phyloP scores from a whole-genome alignment of 2,113 vertebrate species.

The Archocentrus centrarchus region DNA sequence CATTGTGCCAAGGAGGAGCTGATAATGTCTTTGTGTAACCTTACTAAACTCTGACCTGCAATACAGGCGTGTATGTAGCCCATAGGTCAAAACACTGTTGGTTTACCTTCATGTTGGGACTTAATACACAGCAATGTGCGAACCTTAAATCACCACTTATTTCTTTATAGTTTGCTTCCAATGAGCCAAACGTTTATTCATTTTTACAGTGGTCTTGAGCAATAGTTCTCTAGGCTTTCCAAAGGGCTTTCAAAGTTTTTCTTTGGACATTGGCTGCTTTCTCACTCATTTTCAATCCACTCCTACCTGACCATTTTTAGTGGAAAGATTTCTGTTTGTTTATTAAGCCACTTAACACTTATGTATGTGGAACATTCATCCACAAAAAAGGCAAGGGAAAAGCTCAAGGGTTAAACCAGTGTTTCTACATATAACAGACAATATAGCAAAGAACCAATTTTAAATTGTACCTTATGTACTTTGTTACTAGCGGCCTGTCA shows the following conservation, averaged over 20 bases:
- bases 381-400: background rate
- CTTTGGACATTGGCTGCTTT: too few relatives aligned
- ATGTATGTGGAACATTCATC: background rate
- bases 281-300: background rate
- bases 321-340: background rate
- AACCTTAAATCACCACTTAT: too few relatives aligned
- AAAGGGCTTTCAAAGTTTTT: too few relatives aligned
- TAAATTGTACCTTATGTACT: background rate
- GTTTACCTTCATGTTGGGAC: background rate
- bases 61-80: background rate
- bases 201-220: too few relatives aligned
- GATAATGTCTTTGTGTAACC: conserved; percentile 2
- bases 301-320: background rate
- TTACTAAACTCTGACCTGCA: background rate
- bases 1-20: background rate
- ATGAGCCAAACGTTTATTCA: too few relatives aligned
- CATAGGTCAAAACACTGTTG: background rate
- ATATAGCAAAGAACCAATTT: background rate
- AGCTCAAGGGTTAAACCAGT: background rate
- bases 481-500: background rate
- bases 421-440: background rate
- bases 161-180: too few relatives aligned
- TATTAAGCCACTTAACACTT: too few relatives aligned
- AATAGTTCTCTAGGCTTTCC: background rate
- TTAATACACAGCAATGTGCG: too few relatives aligned